Evolutionary conservation across 2,888 invertebrate genomes (phyloP), one percentile per base, ranked within the genome.

Genomic region (Malthinus flaveolus): DNA sequence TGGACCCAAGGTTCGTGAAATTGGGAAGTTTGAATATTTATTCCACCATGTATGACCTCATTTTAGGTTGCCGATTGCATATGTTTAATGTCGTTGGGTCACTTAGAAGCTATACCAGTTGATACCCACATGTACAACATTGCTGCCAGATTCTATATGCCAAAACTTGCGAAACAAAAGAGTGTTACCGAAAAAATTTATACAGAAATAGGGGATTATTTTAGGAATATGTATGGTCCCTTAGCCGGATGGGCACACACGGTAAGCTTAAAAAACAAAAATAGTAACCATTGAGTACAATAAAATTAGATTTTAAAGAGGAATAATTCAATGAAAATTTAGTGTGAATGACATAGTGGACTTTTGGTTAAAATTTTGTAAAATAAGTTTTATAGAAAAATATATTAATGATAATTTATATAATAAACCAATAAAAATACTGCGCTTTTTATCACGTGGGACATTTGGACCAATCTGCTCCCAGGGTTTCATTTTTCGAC

Each of bases 41-140:
- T 36, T 10, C 49, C 44, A n/a, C n/a, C n/a, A n/a, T n/a, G n/a
- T n/a, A n/a, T n/a, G n/a, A n/a, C n/a, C n/a, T n/a, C 53, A 63
- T 75, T 76, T 34, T 70, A 93, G 91, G 94, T 99, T 11, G 96
- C 98, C 0, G 98, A 99, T 79, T 99, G 98, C 78, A 91, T 99
- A 68, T 95, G 95, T 74, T 83, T 99, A 12, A 98, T 99, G 97
- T 95, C 97, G 0, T 77, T 99, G 49, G 89, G 90, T 55, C 93
- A 97, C 74, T 78, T 93, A 48, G 86, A 90, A 68, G 89, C 96
- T 0, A 86, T 99, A 51, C 98, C 98, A 1, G 91, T 98, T 0
- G 98, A 99, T 78, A 97, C 97, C 0, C 98, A 99, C 73, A 93
- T 99, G 15, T 93, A 90, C 78, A 93, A 96, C 81, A 89, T 98